A percentile compares a stretch with the other conserved stretches of the same genome.
phyloP scores from a whole-genome alignment of 2,797 vertebrate species.

The Kryptopterus vitreolus region DNA sequence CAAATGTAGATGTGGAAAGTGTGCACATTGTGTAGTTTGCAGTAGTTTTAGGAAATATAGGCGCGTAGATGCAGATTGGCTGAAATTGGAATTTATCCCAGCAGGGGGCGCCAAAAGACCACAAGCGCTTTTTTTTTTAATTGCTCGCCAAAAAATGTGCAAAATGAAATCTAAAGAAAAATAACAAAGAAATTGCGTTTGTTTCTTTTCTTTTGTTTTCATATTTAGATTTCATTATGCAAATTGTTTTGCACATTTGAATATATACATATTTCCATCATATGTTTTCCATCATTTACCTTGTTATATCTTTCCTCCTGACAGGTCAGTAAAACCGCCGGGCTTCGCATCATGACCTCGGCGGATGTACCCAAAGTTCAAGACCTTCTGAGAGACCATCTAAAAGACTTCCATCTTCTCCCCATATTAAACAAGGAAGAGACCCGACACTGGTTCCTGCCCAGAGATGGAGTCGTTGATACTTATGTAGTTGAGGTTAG shows the following conservation, averaged over 20 bases:
- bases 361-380: constrained; percentile 77
- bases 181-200: too few relatives aligned
- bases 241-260: too few relatives aligned
- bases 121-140: not conserved
- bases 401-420: constrained; percentile 82
- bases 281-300: not conserved
- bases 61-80: not conserved
- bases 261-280: too few relatives aligned
- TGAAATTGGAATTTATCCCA: not conserved
- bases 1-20: too few relatives aligned
- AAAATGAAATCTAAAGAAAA: too few relatives aligned
- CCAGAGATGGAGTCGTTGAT: constrained; percentile 86
- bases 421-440: constrained; percentile 80
- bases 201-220: too few relatives aligned
- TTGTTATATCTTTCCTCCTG: constrained; percentile 1
- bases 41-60: too few relatives aligned
- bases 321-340: constrained; percentile 81
- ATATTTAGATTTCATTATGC: too few relatives aligned
- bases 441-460: constrained; percentile 89
- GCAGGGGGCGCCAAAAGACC: not conserved
- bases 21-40: not conserved
- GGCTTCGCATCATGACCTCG: constrained; percentile 83
- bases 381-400: constrained; percentile 76
- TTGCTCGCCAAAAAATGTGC: too few relatives aligned
- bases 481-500: constrained; percentile 91